A percentile compares a stretch with the other conserved stretches of the same genome.
Evolutionary conservation across 1,140 invertebrate genomes (phyloP).

Genomic region (Himalopsyche phryganea): DNA sequence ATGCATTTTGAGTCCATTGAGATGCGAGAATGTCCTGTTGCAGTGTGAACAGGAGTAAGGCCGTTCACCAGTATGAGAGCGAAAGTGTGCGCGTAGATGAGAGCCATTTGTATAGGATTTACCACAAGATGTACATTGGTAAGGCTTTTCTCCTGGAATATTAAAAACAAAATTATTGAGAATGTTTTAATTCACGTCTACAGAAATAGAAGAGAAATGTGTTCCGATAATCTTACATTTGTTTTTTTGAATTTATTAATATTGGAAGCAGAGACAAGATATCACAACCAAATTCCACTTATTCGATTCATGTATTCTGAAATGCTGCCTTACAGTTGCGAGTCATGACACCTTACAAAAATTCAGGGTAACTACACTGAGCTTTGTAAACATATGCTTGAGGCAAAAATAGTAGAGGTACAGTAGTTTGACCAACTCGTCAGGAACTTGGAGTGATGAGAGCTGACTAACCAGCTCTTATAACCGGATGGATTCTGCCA

Average conservation of each 20-base stretch:
- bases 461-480: too few relatives aligned
- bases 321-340: not conserved
- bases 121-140: constrained; percentile 66
- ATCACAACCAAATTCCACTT: not conserved
- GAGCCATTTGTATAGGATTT: constrained; percentile 47
- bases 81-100: constrained; percentile 31
- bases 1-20: constrained; percentile 26
- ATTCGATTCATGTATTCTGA: not conserved
- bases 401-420: too few relatives aligned
- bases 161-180: not conserved
- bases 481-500: too few relatives aligned
- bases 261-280: not conserved
- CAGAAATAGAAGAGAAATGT: not conserved
- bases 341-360: not conserved
- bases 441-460: too few relatives aligned
- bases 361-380: too few relatives aligned
- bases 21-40: constrained; percentile 29
- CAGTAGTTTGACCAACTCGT: too few relatives aligned
- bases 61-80: constrained; percentile 26
- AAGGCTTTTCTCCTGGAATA: constrained; percentile 65
- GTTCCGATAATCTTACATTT: not conserved
- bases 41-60: constrained; percentile 35
- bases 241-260: not conserved
- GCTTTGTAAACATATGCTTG: too few relatives aligned
- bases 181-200: not conserved